Base-by-base conservation (phyloP, 2,797 vertebrate genomes). In the Euphonia xanthogaster region DNA sequence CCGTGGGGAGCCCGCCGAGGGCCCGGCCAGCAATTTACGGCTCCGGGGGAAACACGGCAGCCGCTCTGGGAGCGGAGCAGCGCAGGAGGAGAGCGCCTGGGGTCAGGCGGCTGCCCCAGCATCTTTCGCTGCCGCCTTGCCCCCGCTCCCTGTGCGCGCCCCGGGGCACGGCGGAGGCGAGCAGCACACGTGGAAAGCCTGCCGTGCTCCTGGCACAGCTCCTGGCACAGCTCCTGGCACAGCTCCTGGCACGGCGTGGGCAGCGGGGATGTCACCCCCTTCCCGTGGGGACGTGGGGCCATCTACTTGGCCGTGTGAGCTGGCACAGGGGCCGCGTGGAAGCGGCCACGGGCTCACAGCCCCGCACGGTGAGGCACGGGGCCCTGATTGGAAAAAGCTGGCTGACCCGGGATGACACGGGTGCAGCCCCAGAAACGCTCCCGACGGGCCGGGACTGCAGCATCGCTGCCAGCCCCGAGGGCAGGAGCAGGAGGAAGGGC, bases 211-310 rank as follows among this genome's bases (percentile, higher is more conserved):
- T 4, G 25, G 24, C 31, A 47, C 10, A 0, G 22, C 4, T 17
- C 24, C 0, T 2, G 2, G 12, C 51, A 20, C 40, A 25, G 83
- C n/a, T 42, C 8, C 42, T 42, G 42, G 42, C 19, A 44, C 44
- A 47, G 45, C 22, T 23, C 35, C 53, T 1, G 4, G 65, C 39
- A 39, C 8, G 6, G 53, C 8, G 1, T 2, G 72, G 73, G 23
- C 63, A 19, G 19, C 1, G 20, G 28, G 33, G 27, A 13, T 21
- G 57, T 55, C 66, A 35, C 7, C 19, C 18, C 14, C 4, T 8
- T 1, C 13, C 27, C 15, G 0, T 0, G 28, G 25, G 35, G n/a
- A 25, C 24, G 0, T 7, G 53, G 11, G 35, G 57, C 8, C 3
- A 1, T 16, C 22, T 2, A 2, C 3, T 1, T 1, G 13, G 25